These are phyloP conservation scores for Eristalis pertinax DNA, from an alignment of 2,888 invertebrate species.

Conservation along the genomic window DNA sequence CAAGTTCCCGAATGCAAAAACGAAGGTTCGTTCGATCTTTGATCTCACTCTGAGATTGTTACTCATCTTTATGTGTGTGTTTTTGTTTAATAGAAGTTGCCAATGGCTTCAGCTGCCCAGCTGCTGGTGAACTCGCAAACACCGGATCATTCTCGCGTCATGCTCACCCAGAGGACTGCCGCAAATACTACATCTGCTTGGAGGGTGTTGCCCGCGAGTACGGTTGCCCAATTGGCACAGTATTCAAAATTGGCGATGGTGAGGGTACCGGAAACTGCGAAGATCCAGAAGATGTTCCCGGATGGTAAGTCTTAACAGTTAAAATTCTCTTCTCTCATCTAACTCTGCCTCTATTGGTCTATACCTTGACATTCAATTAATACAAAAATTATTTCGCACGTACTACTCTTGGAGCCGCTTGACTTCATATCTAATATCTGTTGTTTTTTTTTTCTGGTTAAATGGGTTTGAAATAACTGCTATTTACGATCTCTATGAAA, in stretches of 20 bases:
- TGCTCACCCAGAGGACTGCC: constrained; percentile 96
- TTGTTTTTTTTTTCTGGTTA: too few species aligned
- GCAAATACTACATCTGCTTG: constrained; percentile 96
- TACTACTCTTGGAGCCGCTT: constrained; percentile 4
- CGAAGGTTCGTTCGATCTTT: constrained; percentile 85
- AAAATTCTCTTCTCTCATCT: constrained; percentile 73
- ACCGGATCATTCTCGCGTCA: constrained; percentile 96
- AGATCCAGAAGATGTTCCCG: constrained; percentile 97
- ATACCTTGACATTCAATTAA: not conserved
- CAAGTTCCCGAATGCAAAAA: constrained; percentile 95
- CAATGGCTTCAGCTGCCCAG: constrained; percentile 93
- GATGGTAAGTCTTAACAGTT: constrained; percentile 88
- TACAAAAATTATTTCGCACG: constrained; percentile 13
- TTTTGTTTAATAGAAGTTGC: constrained; percentile 88
- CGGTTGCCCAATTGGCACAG: constrained; percentile 97
- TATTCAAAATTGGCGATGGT: constrained; percentile 95
- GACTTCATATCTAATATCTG: constrained; percentile 73
- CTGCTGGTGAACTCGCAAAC: constrained; percentile 89
- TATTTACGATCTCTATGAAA: not conserved
- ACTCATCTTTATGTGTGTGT: constrained; percentile 72
- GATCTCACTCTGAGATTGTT: not conserved
- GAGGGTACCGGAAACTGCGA: constrained; percentile 96
- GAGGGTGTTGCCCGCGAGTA: constrained; percentile 95
- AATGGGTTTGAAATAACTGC: not conserved
- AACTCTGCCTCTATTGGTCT: constrained; percentile 76